phyloP scores from a whole-genome alignment of 30 jellyfish, hydroid and myxozoan genomes.

The Pelagia noctiluca region DNA sequence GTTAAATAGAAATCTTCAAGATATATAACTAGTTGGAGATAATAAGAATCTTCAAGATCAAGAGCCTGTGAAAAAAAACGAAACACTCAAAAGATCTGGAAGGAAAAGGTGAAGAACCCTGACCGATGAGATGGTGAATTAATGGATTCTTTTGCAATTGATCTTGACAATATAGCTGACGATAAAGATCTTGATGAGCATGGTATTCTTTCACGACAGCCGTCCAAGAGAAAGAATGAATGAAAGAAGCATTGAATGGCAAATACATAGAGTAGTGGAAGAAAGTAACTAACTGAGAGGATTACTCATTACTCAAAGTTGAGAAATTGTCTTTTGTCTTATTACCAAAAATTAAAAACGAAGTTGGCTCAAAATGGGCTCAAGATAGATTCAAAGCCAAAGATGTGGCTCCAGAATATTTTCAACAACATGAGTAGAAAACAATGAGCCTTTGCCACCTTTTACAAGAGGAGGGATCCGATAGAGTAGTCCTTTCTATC shows the following conservation, averaged over 20 bases:
- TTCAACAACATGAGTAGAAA: constrained; percentile 30
- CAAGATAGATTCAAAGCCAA: constrained; percentile 57
- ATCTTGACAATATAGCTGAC: constrained; percentile 37
- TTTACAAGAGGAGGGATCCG: constrained; percentile 44
- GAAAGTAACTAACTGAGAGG: constrained; percentile 49
- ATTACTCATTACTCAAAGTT: constrained; percentile 42
- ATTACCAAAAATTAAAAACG: constrained; percentile 38
- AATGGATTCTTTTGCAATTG: constrained; percentile 36
- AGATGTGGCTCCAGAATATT: constrained; percentile 68
- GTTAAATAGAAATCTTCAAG: neutral
- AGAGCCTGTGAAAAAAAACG: constrained; percentile 47
- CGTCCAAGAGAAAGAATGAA: constrained; percentile 39
- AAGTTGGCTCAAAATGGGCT: constrained; percentile 57
- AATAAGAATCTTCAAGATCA: constrained; percentile 40
- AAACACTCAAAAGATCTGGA: constrained; percentile 36
- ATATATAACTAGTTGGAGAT: neutral
- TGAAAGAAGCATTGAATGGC: constrained; percentile 49
- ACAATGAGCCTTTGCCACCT: constrained; percentile 54
- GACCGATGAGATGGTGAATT: constrained; percentile 41
- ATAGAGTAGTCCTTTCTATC: constrained; percentile 43
- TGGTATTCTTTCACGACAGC: constrained; percentile 42
- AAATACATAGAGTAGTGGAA: constrained; percentile 38
- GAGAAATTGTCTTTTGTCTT: constrained; percentile 53
- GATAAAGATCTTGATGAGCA: constrained; percentile 32
- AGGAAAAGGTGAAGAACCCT: constrained; percentile 56